Evolutionary conservation across 2,113 vertebrate genomes (phyloP), one percentile per base, ranked within the genome.

Genomic region (Mesoclemmys tuberculata): DNA sequence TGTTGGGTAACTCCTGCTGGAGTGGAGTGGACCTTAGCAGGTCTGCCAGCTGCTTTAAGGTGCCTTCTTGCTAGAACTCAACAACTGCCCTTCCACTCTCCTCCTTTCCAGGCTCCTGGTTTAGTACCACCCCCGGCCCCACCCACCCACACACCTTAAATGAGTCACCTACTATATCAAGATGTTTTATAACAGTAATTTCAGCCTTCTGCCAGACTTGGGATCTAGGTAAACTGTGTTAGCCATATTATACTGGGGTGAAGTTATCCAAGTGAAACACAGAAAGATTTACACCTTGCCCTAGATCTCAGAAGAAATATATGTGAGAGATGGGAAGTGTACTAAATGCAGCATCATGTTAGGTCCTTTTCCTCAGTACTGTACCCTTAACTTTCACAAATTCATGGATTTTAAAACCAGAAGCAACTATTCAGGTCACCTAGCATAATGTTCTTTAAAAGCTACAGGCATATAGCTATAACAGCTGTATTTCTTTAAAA

Each of bases 271-370:
- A 29, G 52, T 84, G 21, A 88, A 80, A 41, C 8, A 86, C 80
- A 95, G 2, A 4, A 8, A 77, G 11, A 55, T 92, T 54, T 89
- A 87, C 38, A 31, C 56, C 48, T 26, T 38, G 82, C 56, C 21
- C 90, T 89, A 94, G 46, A 19, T 95, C 1, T 24, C 0, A 86
- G 8, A 90, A 2, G 14, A 41, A 88, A 84, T 24, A 82, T 83
- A 74, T 7, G 61, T 0, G 24, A 8, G 1, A 44, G 1, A 44
- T 10, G 5, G 35, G 93, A 92, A 89, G 79, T 6, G 16, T 68
- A 68, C 16, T 21, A 7, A 71, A 71, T 38, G 24, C 0, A 1
- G 0, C 52, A 68, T 88, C 2, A 87, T 88, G 49, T 64, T 35
- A n/a, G 31, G 31, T 35, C 31, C 31, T 19, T 68, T 68, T 68